Evolutionary conservation across 2,888 invertebrate genomes (phyloP).

Genomic region (Xiphydria camelus): DNA sequence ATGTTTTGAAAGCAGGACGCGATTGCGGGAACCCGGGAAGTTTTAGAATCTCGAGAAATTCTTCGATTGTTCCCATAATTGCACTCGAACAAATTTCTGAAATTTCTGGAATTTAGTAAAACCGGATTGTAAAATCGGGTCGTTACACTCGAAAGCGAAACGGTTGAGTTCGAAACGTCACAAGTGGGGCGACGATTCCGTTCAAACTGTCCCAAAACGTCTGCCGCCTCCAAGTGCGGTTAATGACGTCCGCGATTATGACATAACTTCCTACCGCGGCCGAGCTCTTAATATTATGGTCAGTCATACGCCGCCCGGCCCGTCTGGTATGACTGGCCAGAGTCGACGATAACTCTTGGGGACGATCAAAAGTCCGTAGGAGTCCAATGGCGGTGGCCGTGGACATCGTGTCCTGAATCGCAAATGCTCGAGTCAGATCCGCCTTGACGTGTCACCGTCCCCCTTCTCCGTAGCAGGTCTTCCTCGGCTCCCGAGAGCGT

Average conservation of each 20-base stretch:
- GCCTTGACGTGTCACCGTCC: slow-evolving; percentile 34
- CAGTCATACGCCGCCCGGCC: background rate
- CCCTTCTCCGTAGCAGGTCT: slow-evolving; percentile 20
- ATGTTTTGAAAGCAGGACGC: too few species aligned
- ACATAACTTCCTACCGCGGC: slow-evolving; percentile 14
- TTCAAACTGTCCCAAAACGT: background rate
- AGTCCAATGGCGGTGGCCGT: slow-evolving; percentile 45
- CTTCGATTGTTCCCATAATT: too few species aligned
- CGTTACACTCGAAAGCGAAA: too few species aligned
- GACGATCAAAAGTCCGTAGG: slow-evolving; percentile 49
- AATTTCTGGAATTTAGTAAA: too few species aligned
- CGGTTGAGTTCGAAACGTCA: too few species aligned
- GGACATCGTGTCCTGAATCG: slow-evolving; percentile 40
- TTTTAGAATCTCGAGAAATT: too few species aligned
- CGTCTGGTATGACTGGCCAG: slow-evolving; percentile 4
- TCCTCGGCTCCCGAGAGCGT: background rate
- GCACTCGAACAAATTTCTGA: too few species aligned
- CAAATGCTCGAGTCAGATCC: slow-evolving; percentile 35
- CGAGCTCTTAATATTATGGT: slow-evolving; percentile 11
- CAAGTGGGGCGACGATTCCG: background rate
- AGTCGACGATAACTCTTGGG: slow-evolving; percentile 44
- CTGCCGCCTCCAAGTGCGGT: background rate
- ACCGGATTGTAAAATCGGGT: too few species aligned
- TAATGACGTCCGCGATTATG: slow-evolving; percentile 10
- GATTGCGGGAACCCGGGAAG: too few species aligned